phyloP scores from a whole-genome alignment of 2,888 invertebrate species.

The Mythimna ferrago region DNA sequence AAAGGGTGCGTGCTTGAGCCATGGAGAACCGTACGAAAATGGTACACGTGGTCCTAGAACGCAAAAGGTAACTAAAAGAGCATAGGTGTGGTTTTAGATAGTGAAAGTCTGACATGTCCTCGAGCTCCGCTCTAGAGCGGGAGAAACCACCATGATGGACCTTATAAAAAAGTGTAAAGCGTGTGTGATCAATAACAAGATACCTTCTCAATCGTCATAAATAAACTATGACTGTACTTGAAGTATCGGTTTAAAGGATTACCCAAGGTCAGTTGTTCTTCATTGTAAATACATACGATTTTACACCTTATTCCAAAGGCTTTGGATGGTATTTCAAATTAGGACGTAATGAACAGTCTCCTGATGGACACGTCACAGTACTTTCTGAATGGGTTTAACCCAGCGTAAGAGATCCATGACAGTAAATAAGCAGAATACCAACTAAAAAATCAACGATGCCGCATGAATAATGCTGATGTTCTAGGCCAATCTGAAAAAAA shows the following conservation, averaged over 20 bases:
- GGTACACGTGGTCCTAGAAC: too few species aligned
- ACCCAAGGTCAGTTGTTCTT: slow-evolving; percentile 50
- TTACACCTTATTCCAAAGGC: slow-evolving; percentile 19
- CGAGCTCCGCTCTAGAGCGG: too few species aligned
- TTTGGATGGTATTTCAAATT: slow-evolving; percentile 7
- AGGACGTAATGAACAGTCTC: slow-evolving; percentile 34
- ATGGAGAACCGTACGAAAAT: too few species aligned
- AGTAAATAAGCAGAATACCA: slow-evolving; percentile 32
- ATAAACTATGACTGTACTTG: slow-evolving; percentile 61
- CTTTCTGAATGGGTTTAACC: slow-evolving; percentile 60
- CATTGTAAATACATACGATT: slow-evolving; percentile 3
- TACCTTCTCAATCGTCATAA: slow-evolving; percentile 61
- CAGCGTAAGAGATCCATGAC: slow-evolving; percentile 25
- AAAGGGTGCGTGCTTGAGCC: too few species aligned
- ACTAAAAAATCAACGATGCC: background rate
- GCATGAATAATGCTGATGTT: background rate
- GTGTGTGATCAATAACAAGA: background rate
- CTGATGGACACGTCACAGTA: slow-evolving; percentile 57
- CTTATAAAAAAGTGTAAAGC: too few species aligned
- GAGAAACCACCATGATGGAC: too few species aligned
- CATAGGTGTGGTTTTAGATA: too few species aligned
- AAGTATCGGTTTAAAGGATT: slow-evolving; percentile 53
- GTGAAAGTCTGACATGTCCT: too few species aligned
- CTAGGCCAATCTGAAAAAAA: too few species aligned
- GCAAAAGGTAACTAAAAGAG: too few species aligned